Evolutionary conservation across 1,140 invertebrate species (phyloP), one percentile per base, ranked within the genome.

Genomic region (Diorhabda elongata): DNA sequence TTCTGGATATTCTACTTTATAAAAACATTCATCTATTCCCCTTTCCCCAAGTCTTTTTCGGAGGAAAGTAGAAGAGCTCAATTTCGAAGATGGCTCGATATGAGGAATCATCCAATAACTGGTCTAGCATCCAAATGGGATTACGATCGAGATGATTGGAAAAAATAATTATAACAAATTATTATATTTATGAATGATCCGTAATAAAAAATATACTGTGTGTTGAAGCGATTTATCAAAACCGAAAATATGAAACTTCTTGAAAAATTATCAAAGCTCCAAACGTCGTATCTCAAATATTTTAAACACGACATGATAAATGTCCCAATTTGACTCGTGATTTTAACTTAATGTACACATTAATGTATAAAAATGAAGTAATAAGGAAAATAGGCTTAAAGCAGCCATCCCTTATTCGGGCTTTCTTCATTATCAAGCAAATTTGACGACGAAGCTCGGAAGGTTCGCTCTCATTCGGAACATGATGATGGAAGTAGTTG

Each of bases 71-170:
- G 89, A 80, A 86, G 90, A 78, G 89, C 88, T 4, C 89, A 92
- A 78, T 81, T 95, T 69, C 85, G 91, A 78, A 85, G 89, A 72
- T 92, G 95, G 87, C 82, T 95, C 74, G 87, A 89, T 77, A 78
- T 94, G 60, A 84, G 90, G 76, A 84, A 90, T 2, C 91, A 94
- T 79, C 91, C 90, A 0, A 83, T 97, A 9, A 85, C 87, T 66
- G 95, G 95, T 5, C 73, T 88, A 26, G 78, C 86, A 58, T 87
- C 87, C 77, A 85, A 87, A 73, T 88, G 86, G 86, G 87, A 88
- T 80, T 88, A 88, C 74, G 86, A 88, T 76, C 87, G 87, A 82
- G 87, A 88, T 76, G 82, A 83, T 77, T 88, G 87, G 87, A 88
- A 88, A 83, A 75, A 75, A 61, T 72, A 74, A 72, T 26, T 26